Evolutionary conservation across 2,113 vertebrate species (phyloP), one percentile per base, ranked within the genome.

Genomic region (Apeltes quadracus): DNA sequence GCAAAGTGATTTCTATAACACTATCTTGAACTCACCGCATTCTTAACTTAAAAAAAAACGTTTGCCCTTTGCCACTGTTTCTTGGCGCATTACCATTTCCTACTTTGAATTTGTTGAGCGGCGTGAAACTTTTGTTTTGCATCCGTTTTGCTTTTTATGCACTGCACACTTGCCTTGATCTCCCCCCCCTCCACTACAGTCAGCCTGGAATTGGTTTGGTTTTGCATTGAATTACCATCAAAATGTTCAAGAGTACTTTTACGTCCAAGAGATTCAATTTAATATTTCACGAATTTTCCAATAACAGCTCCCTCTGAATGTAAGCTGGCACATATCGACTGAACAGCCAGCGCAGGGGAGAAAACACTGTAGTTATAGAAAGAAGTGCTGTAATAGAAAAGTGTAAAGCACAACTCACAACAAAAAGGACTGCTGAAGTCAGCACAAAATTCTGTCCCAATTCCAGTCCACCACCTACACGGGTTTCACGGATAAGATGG

Each of bases 381-480:
- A 66, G 36, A 23, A 58, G 67, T 50, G 20, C 10, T 66, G 22
- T 46, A 69, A 78, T 58, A 55, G 56, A 69, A 70, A 79, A 61
- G 48, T 48, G 25, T n/a, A 12, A 63, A 69, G 39, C 48, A 58
- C 20, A 46, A 71, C 59, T 69, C 16, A 55, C 25, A 59, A 78
- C 43, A 75, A 72, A 84, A n/a, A n/a, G 71, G 55, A 81, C 50
- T 69, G 74, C 61, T 62, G 27, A 39, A 66, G 65, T 83, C 80
- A 83, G 72, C 75, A 81, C 23, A 79, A 75, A 84, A 79, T 44
- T 63, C 69, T 22, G 51, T 55, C 57, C 61, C 70, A 70, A 82
- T 84, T 69, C 71, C 63, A 62, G 68, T 82, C 63, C 32, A 69
- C 57, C 51, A 72, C 57, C 51, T 79, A 22, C 46, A 78, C 41